Conservation (phyloP, 1,140 invertebrate species). For the Spodoptera frugiperda region DNA sequence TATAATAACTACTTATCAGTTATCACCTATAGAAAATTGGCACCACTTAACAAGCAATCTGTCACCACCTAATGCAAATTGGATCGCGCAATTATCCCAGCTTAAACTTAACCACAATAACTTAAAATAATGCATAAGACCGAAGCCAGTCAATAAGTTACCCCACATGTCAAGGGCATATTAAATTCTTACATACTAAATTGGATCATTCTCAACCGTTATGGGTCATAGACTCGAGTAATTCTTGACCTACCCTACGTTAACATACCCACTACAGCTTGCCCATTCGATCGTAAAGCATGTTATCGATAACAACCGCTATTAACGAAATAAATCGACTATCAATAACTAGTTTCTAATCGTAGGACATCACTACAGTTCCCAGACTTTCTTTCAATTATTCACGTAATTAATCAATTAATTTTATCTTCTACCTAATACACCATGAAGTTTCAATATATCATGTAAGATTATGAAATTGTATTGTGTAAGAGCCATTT, state of each 20-base stretch:
- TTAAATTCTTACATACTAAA: slow-evolving; percentile 20
- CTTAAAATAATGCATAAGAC: background rate
- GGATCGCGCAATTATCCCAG: too few relatives aligned
- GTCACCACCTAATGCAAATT: too few relatives aligned
- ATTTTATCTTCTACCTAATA: background rate
- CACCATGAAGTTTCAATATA: slow-evolving; percentile 3
- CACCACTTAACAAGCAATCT: too few relatives aligned
- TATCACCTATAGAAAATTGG: too few relatives aligned
- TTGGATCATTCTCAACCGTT: slow-evolving; percentile 18
- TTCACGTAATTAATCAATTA: slow-evolving; percentile 2
- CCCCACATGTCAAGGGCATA: slow-evolving; percentile 21
- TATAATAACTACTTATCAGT: too few relatives aligned
- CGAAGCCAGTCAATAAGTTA: slow-evolving; percentile 20
- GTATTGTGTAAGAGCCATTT: background rate
- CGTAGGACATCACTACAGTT: background rate
- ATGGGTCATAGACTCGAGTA: background rate
- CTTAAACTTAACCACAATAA: too few relatives aligned
- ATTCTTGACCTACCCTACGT: slow-evolving; percentile 1
- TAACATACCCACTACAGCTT: background rate
- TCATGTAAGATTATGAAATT: background rate
- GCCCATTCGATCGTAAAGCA: background rate
- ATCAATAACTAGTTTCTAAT: too few relatives aligned
- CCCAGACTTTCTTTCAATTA: slow-evolving; percentile 22
- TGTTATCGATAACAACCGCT: background rate
- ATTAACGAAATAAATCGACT: background rate